Evolutionary conservation across 2,888 invertebrate genomes (phyloP), one percentile per base, ranked within the genome.

Genomic region (Cheilosia impressa): DNA sequence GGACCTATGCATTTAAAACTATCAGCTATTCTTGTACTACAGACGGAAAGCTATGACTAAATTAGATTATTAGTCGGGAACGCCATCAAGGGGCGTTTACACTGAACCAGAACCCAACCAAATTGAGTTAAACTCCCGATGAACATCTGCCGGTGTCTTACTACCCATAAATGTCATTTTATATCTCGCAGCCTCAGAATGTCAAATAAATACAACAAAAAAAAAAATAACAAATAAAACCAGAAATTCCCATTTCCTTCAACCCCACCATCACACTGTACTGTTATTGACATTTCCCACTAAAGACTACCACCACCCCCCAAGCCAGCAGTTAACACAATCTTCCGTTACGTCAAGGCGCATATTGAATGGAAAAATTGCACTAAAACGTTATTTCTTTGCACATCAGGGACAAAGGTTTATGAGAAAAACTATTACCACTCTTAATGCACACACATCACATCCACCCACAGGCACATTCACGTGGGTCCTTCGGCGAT

Each of bases 371-470:
- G 57, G 27, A 69, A 65, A 76, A 81, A 71, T 53, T 81, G 81
- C 81, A 81, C 76, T 76, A 71, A 81, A 76, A 34, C 52, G 65
- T 81, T 81, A 76, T 65, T 65, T 63, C 55, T 65, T 55, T 50
- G 24, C 52, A 24, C 52, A n/a, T 31, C 19, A 55, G 80, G 41
- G 43, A 76, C 63, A 73, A 52, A 76, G 58, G 69, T 76, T 81
- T 81, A 81, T 81, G 76, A 69, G 81, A 65, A 76, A 81, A 76
- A 71, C 81, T 76, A 76, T 81, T 81, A 76, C 81, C 81, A 81
- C 76, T 69, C 76, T 76, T 81, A 71, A 65, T 65, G 63, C 58
- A 69, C 41, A 60, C 43, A 65, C 34, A 58, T 38, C 10, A 65
- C 9, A 27, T 10, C 50, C 5, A 31, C 41, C 38, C 43, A 43